Evolutionary conservation across 2,888 invertebrate genomes (phyloP), one percentile per base, ranked within the genome.

Genomic region (Aproaerema taeniolella): DNA sequence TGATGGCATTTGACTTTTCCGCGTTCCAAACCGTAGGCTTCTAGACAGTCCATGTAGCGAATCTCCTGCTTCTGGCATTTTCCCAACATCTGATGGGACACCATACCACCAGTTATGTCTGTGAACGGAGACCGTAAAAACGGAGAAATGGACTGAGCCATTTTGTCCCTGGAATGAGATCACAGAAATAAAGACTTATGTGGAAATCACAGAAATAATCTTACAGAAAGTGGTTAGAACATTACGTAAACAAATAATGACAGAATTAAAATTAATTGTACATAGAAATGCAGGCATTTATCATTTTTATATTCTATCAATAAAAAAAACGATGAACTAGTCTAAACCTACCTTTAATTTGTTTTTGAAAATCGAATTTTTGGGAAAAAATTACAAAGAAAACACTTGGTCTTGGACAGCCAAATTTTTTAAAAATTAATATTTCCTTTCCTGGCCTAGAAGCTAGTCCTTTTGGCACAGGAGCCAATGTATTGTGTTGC

Each of bases 1-100:
- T 83, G 68, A 2, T 70, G 60, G 63, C 95, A 95, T 61, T 91
- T 89, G n/a, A 58, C 59, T 24, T 75, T 53, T 0, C 92, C 93
- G 28, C 87, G 83, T n/a, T 90, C 89, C 7, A 90, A 54, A 1
- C 95, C 95, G 50, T 95, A 94, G 2, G 94, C 95, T 61, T 95
- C 94, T 33, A 94, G 61, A 58, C 95, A 95, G 50, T 95, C 93
- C 78, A 93, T 89, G 58, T 90, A 89, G 17, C 89, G 87, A 64
- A 91, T 78, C 75, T 95, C 95, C 51, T 92, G 77, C 41, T 88
- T 83, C 24, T 89, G 90, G 61, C 95, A 95, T 14, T 72, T 65
- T 13, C 90, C 90, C 55, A 89, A 77, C 58, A 88, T 76, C 66
- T 93, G 93, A 53, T 91, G 91, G 43, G 89, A 92, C 15, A 90